These are phyloP conservation scores for Amblyornis subalaris DNA, from an alignment of 2,113 vertebrate species.

Conservation along the genomic window DNA sequence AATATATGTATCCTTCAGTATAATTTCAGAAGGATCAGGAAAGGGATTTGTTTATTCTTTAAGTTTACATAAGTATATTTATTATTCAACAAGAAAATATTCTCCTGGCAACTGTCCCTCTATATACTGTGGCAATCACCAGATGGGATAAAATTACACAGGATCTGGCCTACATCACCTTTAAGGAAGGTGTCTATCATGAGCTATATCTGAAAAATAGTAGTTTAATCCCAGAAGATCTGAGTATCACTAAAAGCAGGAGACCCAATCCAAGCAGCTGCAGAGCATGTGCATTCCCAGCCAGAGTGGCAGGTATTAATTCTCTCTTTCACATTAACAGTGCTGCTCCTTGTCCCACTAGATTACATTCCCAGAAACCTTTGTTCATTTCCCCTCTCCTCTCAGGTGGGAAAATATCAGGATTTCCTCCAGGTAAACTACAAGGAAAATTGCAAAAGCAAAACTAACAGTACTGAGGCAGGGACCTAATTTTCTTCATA, in stretches of 20 bases:
- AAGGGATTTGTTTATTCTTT: constrained; percentile 6
- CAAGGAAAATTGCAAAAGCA: background rate
- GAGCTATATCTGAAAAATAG: background rate
- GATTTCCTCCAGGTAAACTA: background rate
- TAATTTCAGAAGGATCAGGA: constrained; percentile 11
- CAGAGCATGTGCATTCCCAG: background rate
- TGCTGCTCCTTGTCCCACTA: background rate
- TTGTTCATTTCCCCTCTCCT: background rate
- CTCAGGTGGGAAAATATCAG: background rate
- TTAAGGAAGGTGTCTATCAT: background rate
- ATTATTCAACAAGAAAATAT: background rate
- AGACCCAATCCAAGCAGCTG: background rate
- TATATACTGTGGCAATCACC: background rate
- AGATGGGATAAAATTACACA: background rate
- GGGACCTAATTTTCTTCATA: background rate
- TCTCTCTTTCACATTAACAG: background rate
- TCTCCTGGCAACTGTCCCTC: background rate
- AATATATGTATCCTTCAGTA: background rate
- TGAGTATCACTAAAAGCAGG: background rate
- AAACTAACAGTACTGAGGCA: background rate
- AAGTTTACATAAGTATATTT: background rate
- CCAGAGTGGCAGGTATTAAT: background rate
- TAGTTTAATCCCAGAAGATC: background rate
- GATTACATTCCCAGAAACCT: background rate
- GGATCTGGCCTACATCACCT: background rate